phyloP scores from a whole-genome alignment of 2,797 vertebrate genomes.

The Crypturellus tataupa region DNA sequence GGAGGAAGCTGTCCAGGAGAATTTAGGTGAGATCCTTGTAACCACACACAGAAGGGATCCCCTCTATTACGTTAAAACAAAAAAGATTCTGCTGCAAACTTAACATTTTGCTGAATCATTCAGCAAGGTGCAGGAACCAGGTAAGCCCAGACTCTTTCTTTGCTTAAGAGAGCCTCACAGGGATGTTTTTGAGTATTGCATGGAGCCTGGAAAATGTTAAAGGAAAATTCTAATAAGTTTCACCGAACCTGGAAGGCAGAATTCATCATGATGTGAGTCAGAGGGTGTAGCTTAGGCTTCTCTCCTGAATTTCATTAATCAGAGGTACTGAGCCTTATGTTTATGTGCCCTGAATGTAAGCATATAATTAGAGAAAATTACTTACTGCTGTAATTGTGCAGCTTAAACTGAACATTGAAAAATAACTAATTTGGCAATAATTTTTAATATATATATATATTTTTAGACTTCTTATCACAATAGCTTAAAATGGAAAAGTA shows the following conservation, averaged over 20 bases:
- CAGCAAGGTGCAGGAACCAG: constrained; percentile 8
- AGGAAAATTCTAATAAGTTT: constrained; percentile 44
- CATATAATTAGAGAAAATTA: constrained; percentile 51
- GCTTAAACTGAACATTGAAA: not conserved
- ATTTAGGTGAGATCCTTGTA: constrained; percentile 26
- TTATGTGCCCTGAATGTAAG: constrained; percentile 36
- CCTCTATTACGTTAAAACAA: not conserved
- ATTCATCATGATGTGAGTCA: constrained; percentile 41
- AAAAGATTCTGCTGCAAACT: not conserved
- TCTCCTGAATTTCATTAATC: constrained; percentile 43
- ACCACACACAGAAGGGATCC: not conserved
- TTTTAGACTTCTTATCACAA: not conserved
- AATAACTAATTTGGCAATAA: not conserved
- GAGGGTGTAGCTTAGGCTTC: constrained; percentile 50
- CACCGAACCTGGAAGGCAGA: constrained; percentile 50
- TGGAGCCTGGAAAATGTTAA: not conserved
- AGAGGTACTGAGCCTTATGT: not conserved
- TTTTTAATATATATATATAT: not conserved
- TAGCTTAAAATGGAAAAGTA: not conserved
- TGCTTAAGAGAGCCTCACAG: constrained; percentile 61
- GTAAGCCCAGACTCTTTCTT: constrained; percentile 21
- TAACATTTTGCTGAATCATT: constrained; percentile 55
- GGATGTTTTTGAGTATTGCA: constrained; percentile 60
- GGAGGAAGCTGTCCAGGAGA: not conserved
- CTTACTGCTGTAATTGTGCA: constrained; percentile 10